Conservation (phyloP, 2,797 vertebrate species). For the Zalophus californianus region DNA sequence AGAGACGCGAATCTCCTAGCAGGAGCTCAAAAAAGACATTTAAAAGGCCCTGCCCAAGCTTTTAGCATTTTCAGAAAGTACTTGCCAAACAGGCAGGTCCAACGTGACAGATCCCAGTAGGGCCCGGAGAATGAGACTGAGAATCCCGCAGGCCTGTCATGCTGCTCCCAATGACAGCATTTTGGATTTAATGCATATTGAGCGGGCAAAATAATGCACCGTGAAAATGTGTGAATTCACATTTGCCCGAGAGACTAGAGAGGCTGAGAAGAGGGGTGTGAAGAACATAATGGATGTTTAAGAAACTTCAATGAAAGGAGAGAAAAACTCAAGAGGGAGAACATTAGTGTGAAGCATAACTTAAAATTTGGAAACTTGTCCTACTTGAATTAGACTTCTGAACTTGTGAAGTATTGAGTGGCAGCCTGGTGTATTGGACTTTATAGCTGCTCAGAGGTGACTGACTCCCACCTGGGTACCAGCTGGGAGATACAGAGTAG, state of each 20-base stretch:
- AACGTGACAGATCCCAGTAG: not conserved
- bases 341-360: conserved; percentile 21
- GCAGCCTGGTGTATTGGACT: not conserved
- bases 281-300: conserved; percentile 67
- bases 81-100: conserved; percentile 21
- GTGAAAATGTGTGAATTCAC: conserved; percentile 66
- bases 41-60: not conserved
- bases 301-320: conserved; percentile 74
- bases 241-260: conserved; percentile 77
- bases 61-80: conserved; percentile 58
- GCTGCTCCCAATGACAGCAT: conserved; percentile 45
- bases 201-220: conserved; percentile 63
- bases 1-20: conserved; percentile 51
- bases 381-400: conserved; percentile 47
- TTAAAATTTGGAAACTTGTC: conserved; percentile 29
- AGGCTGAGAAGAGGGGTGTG: conserved; percentile 70
- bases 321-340: conserved; percentile 52
- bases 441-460: not conserved
- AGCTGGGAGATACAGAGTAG: not conserved
- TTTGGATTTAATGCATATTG: conserved; percentile 72
- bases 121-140: not conserved
- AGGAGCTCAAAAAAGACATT: conserved; percentile 59
- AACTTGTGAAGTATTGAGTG: not conserved
- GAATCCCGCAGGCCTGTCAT: conserved; percentile 47
- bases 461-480: not conserved